These are phyloP conservation scores for Danio aesculapii DNA, from an alignment of 2,797 vertebrate genomes.

Conservation along the genomic window DNA sequence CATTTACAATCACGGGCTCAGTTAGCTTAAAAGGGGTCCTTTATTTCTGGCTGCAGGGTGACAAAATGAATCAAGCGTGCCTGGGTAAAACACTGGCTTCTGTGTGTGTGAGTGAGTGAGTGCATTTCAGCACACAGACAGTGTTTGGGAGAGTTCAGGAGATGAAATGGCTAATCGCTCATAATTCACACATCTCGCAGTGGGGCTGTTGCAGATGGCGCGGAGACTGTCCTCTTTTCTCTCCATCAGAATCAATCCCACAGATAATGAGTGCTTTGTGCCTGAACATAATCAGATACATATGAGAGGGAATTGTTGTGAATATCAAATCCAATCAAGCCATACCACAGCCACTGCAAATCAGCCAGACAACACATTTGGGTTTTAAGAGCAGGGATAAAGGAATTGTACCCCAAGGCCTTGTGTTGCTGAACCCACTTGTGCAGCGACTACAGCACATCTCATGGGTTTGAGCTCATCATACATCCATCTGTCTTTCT, in stretches of 20 bases:
- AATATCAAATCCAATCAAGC: conserved; percentile 78
- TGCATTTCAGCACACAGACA: background rate
- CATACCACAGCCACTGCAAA: conserved; percentile 77
- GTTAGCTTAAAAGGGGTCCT: conserved; percentile 41
- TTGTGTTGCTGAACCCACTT: conserved; percentile 46
- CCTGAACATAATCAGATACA: conserved; percentile 76
- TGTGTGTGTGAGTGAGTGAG: background rate
- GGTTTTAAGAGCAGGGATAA: conserved; percentile 48
- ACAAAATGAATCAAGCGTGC: conserved; percentile 37
- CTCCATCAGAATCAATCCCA: conserved; percentile 71
- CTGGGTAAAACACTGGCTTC: conserved; percentile 14
- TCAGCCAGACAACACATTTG: conserved; percentile 68
- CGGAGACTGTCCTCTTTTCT: conserved; percentile 64
- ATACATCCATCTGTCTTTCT: background rate
- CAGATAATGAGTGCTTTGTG: conserved; percentile 76
- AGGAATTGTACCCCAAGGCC: conserved; percentile 34
- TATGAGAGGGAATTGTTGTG: conserved; percentile 76
- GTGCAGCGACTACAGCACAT: background rate
- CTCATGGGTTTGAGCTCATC: background rate
- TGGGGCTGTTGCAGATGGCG: conserved; percentile 74
- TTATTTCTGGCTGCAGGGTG: conserved; percentile 34
- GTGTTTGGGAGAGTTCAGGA: conserved; percentile 29
- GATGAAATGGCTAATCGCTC: conserved; percentile 65
- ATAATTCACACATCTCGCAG: conserved; percentile 71
- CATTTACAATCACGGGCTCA: conserved; percentile 55